Base-by-base conservation (phyloP, 2,113 vertebrate species). In the Diadophis punctatus region DNA sequence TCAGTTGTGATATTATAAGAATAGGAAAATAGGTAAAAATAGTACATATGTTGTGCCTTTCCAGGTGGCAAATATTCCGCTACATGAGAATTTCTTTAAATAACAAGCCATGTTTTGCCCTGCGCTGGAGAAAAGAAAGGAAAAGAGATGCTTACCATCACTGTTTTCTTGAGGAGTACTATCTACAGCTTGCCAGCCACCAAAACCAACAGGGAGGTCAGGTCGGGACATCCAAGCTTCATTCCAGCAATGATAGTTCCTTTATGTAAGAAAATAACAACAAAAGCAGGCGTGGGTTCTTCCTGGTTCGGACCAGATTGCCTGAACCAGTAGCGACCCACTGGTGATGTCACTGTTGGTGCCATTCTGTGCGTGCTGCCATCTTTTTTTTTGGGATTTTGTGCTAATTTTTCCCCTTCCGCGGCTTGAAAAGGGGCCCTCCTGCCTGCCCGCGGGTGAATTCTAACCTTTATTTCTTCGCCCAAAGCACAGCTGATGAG, bases 211-310 rank as follows among this genome's bases (percentile, higher is more conserved):
- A 1, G 98, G 99, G 52, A 99, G 98, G 93, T 99, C 99, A 22
- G 98, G 98, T 94, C 99, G 98, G 14, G 98, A 95, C 99, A 99
- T 99, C 98, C 97, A 99, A 93, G 99, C 99, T 94, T 99, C 99
- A 0, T 98, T 99, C 99, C 99, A 99, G 97, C 98, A 99, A 93
- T 99, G 99, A 91, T 99, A 99, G 95, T 99, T 99, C 99, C 99
- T 99, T 96, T 43, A 63, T 48, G 89, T 0, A 51, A 91, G 90
- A 95, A 8, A 95, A 91, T 1, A 90, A 88, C 94, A 94, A 51
- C 1, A 94, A 92, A 90, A 16, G 8, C n/a, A n/a, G n/a, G n/a
- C n/a, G n/a, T n/a, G n/a, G n/a, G n/a, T n/a, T n/a, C n/a, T n/a
- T n/a, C n/a, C n/a, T n/a, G n/a, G n/a, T n/a, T n/a, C n/a, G n/a